Evolutionary conservation across 2,888 invertebrate species (phyloP).

Genomic region (Catocala sponsa): DNA sequence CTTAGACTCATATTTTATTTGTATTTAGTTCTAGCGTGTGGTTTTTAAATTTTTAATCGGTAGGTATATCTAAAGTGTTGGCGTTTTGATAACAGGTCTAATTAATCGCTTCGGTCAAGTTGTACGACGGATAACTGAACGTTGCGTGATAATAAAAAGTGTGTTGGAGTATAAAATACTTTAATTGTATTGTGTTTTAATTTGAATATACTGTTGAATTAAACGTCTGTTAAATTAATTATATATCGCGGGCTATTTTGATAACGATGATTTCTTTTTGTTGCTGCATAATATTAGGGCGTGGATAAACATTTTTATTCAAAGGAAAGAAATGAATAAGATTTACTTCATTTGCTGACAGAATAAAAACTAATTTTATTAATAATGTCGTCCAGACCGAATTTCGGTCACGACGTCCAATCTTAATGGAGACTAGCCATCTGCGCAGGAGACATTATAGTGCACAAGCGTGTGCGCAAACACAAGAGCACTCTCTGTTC

Average conservation of each 20-base stretch:
- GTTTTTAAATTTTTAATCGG: slow-evolving; percentile 44
- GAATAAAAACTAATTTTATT: no score
- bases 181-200: slow-evolving; percentile 4
- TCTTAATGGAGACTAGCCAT: no score
- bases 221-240: slow-evolving; percentile 2
- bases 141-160: slow-evolving; percentile 22
- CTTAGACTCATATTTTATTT: not conserved
- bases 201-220: not conserved
- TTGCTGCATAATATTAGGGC: no score
- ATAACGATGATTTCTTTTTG: not conserved
- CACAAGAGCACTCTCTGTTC: no score
- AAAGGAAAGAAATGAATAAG: no score
- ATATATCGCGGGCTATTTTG: not conserved
- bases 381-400: no score
- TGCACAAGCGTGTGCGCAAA: no score
- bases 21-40: slow-evolving; percentile 55
- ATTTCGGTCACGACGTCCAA: no score
- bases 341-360: no score
- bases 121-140: slow-evolving; percentile 27
- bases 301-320: no score
- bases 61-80: slow-evolving; percentile 61
- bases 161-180: not conserved
- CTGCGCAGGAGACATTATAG: no score
- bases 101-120: slow-evolving; percentile 48
- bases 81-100: slow-evolving; percentile 58